phyloP scores from a whole-genome alignment of 2,797 vertebrate species.

The Philypnodon macrostomus region DNA sequence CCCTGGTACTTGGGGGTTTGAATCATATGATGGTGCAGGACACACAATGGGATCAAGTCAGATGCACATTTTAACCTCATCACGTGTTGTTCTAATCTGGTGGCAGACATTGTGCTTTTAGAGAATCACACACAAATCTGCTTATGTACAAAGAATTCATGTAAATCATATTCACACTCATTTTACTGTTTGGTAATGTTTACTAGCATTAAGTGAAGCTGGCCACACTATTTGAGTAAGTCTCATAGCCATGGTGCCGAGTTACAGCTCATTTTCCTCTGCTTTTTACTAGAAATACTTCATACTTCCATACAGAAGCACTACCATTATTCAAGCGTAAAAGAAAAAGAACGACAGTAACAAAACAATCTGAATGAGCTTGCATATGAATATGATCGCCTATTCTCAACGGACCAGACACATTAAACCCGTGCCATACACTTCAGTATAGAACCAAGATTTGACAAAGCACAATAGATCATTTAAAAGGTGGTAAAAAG shows the following conservation, averaged over 20 bases:
- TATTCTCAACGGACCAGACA: not conserved
- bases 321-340: too few relatives aligned
- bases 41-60: constrained; percentile 55
- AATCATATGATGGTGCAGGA: constrained; percentile 62
- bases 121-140: constrained; percentile 14
- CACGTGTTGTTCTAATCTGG: constrained; percentile 54
- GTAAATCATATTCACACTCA: not conserved
- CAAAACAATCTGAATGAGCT: too few relatives aligned
- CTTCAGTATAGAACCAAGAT: not conserved
- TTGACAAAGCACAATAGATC: not conserved
- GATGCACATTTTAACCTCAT: constrained; percentile 40
- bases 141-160: not conserved
- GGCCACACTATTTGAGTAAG: too few relatives aligned
- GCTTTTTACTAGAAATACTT: too few relatives aligned
- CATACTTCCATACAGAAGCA: too few relatives aligned
- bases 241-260: too few relatives aligned
- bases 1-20: constrained; percentile 41
- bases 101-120: constrained; percentile 37
- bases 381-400: too few relatives aligned
- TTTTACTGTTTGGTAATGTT: not conserved
- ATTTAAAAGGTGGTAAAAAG: constrained; percentile 1
- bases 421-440: not conserved
- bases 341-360: too few relatives aligned
- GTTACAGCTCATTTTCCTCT: too few relatives aligned
- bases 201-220: too few relatives aligned